Evolutionary conservation across 2,888 invertebrate species (phyloP).

Genomic region (Stegophylla sp.): DNA sequence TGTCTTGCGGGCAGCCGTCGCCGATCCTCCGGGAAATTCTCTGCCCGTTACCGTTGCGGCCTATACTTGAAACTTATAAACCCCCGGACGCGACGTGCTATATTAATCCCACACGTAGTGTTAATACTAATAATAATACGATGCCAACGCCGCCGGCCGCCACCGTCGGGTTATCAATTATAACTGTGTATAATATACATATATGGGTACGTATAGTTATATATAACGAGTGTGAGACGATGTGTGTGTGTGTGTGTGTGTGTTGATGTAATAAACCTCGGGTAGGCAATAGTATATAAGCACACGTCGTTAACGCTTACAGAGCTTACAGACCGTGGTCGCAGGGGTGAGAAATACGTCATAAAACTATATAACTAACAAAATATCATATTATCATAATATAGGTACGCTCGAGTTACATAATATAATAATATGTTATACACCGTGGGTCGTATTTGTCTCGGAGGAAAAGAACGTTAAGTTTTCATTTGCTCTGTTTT

Average conservation of each 20-base stretch:
- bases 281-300: not conserved
- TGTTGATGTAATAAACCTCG: not conserved
- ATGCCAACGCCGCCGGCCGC: not conserved
- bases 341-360: not conserved
- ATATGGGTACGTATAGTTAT: too few species aligned
- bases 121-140: slow-evolving; percentile 43
- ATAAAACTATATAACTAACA: not conserved
- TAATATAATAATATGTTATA: too few species aligned
- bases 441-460: too few species aligned
- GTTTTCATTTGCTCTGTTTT: too few species aligned
- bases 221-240: too few species aligned
- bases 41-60: not conserved
- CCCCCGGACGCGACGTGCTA: slow-evolving; percentile 14
- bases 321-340: too few species aligned
- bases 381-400: not conserved
- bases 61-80: slow-evolving; percentile 25
- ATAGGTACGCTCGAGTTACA: too few species aligned
- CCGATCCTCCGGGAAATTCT: slow-evolving; percentile 34
- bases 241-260: not conserved
- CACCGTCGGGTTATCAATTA: slow-evolving; percentile 45
- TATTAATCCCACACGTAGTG: slow-evolving; percentile 55
- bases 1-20: slow-evolving; percentile 44
- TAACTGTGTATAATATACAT: not conserved
- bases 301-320: not conserved
- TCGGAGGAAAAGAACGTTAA: too few species aligned